Base-by-base conservation (phyloP, 1,140 invertebrate genomes). In the Yoshiicerus persimilis region DNA sequence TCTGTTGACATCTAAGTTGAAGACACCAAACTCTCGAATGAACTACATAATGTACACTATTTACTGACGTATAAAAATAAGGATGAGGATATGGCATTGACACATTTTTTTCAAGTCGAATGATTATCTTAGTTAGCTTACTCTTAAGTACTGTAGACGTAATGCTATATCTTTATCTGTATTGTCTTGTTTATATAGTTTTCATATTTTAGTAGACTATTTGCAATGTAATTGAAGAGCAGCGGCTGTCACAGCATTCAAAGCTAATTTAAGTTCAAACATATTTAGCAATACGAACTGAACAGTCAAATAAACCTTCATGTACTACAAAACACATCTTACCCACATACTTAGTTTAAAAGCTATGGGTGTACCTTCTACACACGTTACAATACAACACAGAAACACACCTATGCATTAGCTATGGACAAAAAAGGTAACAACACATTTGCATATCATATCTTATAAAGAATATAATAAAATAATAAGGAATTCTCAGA, bases 41-140 rank as follows among this genome's bases (percentile, higher is more conserved):
- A n/a, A 36, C 32, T 80, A 80, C 75, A 80, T 32, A 38, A 56
- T 56, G 47, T n/a, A 56, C 8, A 56, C 3, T 56, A 56, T 56
- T 32, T 70, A 30, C 66, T 70, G 30, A 32, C 66, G 30, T 70
- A 70, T 80, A 80, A 80, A 80, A 80, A 80, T 80, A 80, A 80
- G 75, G 75, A 80, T 80, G 75, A 80, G 75, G 75, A 80, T 80
- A 80, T 80, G 75, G 75, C 75, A 80, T 80, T 80, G 75, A 80
- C 75, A 80, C 75, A 80, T 80, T 80, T 80, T 75, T 70, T 38
- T n/a, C 30, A 80, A 80, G 32, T 80, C 32, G 32, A 80, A 80
- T 38, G 27, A 70, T 80, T 80, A 80, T 80, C 75, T 80, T 70
- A 32, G 27, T 56, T 56, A 56, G n/a, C 47, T 56, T 56, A 56